phyloP scores from a whole-genome alignment of 2,888 invertebrate genomes.

The Craniophora ligustri region DNA sequence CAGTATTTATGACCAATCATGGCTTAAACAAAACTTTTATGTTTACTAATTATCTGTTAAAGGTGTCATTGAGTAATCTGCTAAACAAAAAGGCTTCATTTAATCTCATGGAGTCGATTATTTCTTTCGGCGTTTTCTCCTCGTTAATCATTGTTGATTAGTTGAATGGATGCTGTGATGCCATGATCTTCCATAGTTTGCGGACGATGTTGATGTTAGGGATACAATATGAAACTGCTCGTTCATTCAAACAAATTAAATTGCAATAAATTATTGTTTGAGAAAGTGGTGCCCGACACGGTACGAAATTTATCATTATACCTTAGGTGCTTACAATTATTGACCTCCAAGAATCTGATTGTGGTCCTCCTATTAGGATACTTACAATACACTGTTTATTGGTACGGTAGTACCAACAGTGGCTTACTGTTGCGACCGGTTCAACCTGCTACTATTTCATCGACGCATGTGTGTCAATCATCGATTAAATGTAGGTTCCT shows the following conservation, averaged over 20 bases:
- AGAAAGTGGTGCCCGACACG: slow-evolving; percentile 35
- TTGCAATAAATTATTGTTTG: slow-evolving; percentile 44
- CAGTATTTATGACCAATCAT: background rate
- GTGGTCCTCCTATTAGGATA: too few species aligned
- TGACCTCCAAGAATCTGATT: too few species aligned
- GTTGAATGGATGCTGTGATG: slow-evolving; percentile 35
- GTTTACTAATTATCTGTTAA: slow-evolving; percentile 3
- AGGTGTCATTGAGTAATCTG: slow-evolving; percentile 33
- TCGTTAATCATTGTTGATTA: slow-evolving; percentile 52
- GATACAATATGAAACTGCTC: slow-evolving; percentile 44
- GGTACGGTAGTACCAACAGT: too few species aligned
- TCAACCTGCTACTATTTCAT: too few species aligned
- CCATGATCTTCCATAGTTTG: slow-evolving; percentile 24
- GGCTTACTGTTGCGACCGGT: too few species aligned
- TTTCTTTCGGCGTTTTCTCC: slow-evolving; percentile 45
- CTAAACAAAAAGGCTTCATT: slow-evolving; percentile 21
- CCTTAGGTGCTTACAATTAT: too few species aligned
- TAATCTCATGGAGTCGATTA: slow-evolving; percentile 20
- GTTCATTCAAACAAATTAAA: slow-evolving; percentile 55
- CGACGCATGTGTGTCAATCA: too few species aligned
- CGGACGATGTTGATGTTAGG: slow-evolving; percentile 35
- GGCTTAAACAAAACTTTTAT: slow-evolving; percentile 15
- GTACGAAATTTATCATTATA: slow-evolving; percentile 20
- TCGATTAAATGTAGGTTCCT: too few species aligned
- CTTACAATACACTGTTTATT: background rate